phyloP scores from a whole-genome alignment of 2,113 vertebrate genomes.

The Nannospalax galili region DNA sequence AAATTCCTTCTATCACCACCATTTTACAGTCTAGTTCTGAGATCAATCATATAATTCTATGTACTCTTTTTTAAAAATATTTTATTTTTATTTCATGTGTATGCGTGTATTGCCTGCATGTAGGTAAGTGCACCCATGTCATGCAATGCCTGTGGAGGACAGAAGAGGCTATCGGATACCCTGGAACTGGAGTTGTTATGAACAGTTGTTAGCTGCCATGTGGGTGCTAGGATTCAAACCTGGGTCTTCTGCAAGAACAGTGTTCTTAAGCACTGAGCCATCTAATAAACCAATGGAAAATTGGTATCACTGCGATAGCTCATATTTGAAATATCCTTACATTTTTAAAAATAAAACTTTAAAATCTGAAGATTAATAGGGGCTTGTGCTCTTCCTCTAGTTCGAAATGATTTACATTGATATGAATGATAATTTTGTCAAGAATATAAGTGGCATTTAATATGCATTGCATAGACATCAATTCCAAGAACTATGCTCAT shows the following conservation, averaged over 20 bases:
- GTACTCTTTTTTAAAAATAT: too few species aligned
- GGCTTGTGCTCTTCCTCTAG: not conserved
- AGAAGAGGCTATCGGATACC: too few species aligned
- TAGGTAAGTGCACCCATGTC: too few species aligned
- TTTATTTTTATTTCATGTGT: too few species aligned
- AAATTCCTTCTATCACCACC: not conserved
- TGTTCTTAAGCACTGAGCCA: too few species aligned
- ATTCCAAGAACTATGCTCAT: not conserved
- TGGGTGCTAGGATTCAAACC: too few species aligned
- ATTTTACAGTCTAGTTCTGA: not conserved
- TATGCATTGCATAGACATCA: not conserved
- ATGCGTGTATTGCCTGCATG: too few species aligned
- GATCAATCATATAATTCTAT: not conserved
- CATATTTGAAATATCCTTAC: not conserved
- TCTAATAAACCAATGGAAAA: not conserved
- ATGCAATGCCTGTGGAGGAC: too few species aligned
- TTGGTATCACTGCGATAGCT: not conserved
- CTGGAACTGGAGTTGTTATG: too few species aligned
- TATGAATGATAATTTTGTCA: not conserved
- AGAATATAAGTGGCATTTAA: slow-evolving; percentile 1
- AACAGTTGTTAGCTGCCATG: too few species aligned
- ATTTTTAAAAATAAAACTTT: slow-evolving; percentile 30
- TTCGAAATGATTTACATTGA: not conserved
- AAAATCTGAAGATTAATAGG: not conserved
- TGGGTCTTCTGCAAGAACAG: too few species aligned